Base-by-base conservation (phyloP, 2,888 invertebrate genomes). In the Hylaea fasciaria region DNA sequence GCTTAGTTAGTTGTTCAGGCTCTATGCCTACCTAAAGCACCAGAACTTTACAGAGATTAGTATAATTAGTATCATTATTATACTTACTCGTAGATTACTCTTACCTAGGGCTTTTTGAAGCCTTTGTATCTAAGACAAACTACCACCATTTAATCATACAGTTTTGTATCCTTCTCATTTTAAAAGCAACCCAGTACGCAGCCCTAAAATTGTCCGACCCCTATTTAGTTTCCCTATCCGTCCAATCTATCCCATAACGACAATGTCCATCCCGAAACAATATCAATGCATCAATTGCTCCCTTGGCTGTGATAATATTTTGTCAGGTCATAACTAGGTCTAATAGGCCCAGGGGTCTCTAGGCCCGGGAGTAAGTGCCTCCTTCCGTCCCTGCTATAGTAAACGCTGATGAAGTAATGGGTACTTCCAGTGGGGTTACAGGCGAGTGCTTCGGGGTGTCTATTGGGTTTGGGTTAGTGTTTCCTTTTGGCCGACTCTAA, bases 251-350 rank as follows among this genome's bases (percentile, higher is more conserved):
- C 39, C 53, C 39, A 40, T 8, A 28, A n/a, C 43, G 48, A 53
- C 64, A 56, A 52, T 13, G 22, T 28, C 59, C 43, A 41, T 48
- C 41, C 49, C 53, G 57, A 62, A 66, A 66, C 65, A 66, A 67
- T 66, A 74, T 74, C 69, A 65, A 55, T 60, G 52, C 52, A 75
- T 77, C 76, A 76, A 70, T 70, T 69, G 66, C 58, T 28, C 66
- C 63, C 48, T 64, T 64, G 59, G 68, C 69, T 69, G 69, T 69
- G 55, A 74, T 81, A 81, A 78, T 89, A 87, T 89, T 89, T 86
- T 88, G 89, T 88, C 88, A 89, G 83, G 70, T 69, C 68, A 69
- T 77, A 82, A 85, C 83, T 80, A 74, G 71, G 64, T 71, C 69
- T 83, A 78, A 82, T 83, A 68, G 82, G 77, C 83, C 82, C 80